Conservation (phyloP, 2,797 vertebrate genomes). For the Hypotaenidia okinawae region DNA sequence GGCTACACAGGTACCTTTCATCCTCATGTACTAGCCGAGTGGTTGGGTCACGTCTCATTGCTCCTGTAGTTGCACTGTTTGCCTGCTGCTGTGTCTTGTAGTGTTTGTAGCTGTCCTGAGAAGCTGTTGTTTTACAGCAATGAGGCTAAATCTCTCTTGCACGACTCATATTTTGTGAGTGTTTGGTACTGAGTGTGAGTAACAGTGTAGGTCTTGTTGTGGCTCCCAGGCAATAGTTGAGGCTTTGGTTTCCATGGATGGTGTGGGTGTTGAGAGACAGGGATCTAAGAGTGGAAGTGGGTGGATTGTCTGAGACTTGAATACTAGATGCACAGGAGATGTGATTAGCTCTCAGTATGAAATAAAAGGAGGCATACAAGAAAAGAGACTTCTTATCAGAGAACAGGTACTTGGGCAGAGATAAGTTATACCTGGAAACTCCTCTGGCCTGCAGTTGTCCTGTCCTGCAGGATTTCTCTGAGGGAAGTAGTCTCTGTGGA, state of each 20-base stretch:
- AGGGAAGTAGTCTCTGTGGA: background rate
- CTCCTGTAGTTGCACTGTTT: background rate
- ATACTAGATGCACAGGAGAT: background rate
- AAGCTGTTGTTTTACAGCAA: background rate
- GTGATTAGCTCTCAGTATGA: background rate
- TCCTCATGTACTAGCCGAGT: background rate
- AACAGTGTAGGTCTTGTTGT: background rate
- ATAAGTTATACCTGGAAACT: too few relatives aligned
- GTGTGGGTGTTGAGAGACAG: background rate
- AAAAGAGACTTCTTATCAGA: background rate
- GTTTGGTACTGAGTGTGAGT: background rate
- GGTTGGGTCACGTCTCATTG: background rate
- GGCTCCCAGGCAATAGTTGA: background rate
- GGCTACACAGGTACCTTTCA: conserved; percentile 87
- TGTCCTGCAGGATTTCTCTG: background rate
- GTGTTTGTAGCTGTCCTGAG: background rate
- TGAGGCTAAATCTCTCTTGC: background rate
- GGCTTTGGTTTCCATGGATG: background rate
- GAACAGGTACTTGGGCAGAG: background rate
- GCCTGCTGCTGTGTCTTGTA: background rate
- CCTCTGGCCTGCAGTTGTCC: background rate
- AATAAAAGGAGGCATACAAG: background rate
- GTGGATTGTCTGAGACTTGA: background rate
- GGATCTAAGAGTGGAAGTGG: background rate
- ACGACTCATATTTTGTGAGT: rapidly evolving